These are phyloP conservation scores for Arothron firmamentum DNA, from an alignment of 2,113 vertebrate genomes.

Conservation along the genomic window DNA sequence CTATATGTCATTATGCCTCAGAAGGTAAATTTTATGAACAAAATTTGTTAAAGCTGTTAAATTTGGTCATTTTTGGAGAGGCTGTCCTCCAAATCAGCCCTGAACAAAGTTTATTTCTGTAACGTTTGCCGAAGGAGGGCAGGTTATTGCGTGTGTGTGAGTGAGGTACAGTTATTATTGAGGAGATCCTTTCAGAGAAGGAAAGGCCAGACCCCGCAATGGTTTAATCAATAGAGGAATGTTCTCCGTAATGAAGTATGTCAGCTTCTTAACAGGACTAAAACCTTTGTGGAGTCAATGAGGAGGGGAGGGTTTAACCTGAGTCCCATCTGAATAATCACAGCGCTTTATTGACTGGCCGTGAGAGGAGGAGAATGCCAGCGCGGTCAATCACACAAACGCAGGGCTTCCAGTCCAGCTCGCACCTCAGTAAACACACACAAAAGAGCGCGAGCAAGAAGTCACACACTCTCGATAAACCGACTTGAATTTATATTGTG, in stretches of 20 bases:
- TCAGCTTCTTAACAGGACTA: conserved; percentile 89
- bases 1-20: too few species aligned
- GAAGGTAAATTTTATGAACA: too few species aligned
- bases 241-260: conserved; percentile 88
- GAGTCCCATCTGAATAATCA: conserved; percentile 74
- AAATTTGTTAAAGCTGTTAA: too few species aligned
- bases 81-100: too few species aligned
- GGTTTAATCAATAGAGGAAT: conserved; percentile 91
- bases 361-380: conserved; percentile 54
- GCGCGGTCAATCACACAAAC: conserved; percentile 28
- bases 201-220: conserved; percentile 80
- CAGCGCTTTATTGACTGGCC: conserved; percentile 62
- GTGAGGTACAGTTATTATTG: conserved; percentile 74
- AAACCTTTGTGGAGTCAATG: conserved; percentile 82
- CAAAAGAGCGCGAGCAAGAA: not conserved
- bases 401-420: conserved; percentile 9
- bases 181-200: conserved; percentile 69
- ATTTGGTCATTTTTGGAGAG: too few species aligned
- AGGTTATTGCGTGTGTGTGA: conserved; percentile 23
- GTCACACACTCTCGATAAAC: not conserved
- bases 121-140: not conserved
- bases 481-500: not conserved
- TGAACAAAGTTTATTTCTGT: too few species aligned
- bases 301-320: conserved; percentile 75
- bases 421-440: conserved; percentile 10